Percentiles rank a stretch among this genome's conserved stretches.
Conservation (phyloP, 2,797 vertebrate species). For the Cyclopterus lumpus region DNA sequence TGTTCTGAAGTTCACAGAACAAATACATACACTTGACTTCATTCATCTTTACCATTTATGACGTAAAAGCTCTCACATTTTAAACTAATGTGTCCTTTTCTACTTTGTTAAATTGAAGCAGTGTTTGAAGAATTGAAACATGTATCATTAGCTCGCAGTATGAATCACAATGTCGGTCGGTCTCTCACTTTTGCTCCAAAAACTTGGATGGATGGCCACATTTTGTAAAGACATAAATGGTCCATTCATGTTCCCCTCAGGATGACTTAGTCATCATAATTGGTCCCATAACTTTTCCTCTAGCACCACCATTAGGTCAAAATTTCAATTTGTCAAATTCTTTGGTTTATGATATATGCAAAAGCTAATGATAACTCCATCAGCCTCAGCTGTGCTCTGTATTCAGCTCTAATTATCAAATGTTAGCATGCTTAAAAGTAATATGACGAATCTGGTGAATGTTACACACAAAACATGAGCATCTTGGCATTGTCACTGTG, state of each 20-base stretch:
- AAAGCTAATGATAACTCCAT: not conserved
- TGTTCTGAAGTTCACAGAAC: not conserved
- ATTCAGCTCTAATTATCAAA: slow-evolving; percentile 3
- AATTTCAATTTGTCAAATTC: not conserved
- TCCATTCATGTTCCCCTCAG: not conserved
- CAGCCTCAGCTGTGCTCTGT: not conserved
- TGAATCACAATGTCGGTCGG: not conserved
- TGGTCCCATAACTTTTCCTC: not conserved
- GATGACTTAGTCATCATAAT: not conserved
- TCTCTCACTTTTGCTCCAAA: not conserved
- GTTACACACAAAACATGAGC: not conserved
- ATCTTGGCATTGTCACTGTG: not conserved
- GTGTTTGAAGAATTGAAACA: not conserved
- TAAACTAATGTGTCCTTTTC: not conserved
- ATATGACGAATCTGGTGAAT: not conserved
- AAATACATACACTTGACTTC: not conserved
- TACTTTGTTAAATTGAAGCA: not conserved
- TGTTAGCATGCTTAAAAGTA: not conserved
- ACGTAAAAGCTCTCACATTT: not conserved
- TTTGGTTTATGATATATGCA: not conserved
- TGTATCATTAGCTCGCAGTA: too few relatives aligned
- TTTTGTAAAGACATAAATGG: not conserved
- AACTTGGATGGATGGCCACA: not conserved
- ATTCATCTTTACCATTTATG: not conserved
- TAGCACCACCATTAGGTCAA: not conserved